phyloP scores from a whole-genome alignment of 2,888 invertebrate species.

The Andrena praecox region DNA sequence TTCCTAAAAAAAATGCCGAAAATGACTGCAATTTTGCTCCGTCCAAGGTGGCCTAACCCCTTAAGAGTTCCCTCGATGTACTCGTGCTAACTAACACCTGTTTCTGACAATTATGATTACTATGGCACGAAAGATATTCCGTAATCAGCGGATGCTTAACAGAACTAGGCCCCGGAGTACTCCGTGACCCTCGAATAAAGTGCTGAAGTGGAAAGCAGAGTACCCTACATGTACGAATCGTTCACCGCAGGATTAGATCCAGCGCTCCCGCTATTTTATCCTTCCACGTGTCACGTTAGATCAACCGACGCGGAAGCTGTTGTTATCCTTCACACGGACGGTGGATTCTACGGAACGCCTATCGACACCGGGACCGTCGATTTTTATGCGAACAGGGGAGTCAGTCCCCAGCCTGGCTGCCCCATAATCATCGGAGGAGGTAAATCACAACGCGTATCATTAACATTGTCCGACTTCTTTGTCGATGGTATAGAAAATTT shows the following conservation, averaged over 20 bases:
- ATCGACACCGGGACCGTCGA: conserved; percentile 73
- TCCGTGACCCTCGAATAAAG: too few relatives aligned
- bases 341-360: conserved; percentile 72
- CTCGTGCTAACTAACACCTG: too few relatives aligned
- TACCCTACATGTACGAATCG: not conserved
- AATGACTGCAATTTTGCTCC: too few relatives aligned
- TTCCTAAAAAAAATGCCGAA: too few relatives aligned
- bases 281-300: conserved; percentile 69
- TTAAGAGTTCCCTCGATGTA: too few relatives aligned
- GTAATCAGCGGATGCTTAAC: too few relatives aligned
- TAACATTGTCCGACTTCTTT: conserved; percentile 3
- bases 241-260: conserved; percentile 75
- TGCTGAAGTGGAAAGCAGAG: not conserved
- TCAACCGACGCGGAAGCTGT: conserved; percentile 68
- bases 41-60: too few relatives aligned
- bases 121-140: too few relatives aligned
- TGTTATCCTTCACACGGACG: conserved; percentile 78
- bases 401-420: conserved; percentile 78
- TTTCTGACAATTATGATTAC: too few relatives aligned
- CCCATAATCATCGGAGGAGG: conserved; percentile 53
- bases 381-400: conserved; percentile 76
- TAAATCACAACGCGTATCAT: conserved; percentile 46
- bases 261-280: conserved; percentile 76
- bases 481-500: conserved; percentile 14
- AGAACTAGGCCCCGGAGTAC: too few relatives aligned